Percentiles rank a stretch among this genome's conserved stretches.
phyloP scores from a whole-genome alignment of 2,113 vertebrate species.

The Eurystomus gularis region DNA sequence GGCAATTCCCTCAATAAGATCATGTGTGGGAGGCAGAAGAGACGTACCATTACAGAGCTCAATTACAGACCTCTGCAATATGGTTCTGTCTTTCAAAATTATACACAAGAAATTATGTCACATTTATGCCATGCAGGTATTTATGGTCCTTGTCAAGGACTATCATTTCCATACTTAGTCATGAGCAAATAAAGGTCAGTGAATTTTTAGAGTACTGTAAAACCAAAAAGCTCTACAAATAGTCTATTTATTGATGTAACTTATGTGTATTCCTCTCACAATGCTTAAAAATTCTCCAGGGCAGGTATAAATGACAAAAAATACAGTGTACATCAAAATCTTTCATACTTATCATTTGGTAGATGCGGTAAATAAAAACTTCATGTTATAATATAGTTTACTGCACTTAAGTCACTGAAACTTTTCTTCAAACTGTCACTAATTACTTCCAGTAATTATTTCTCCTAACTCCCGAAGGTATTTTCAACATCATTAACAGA shows the following conservation, averaged over 20 bases:
- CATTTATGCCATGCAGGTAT: neutral
- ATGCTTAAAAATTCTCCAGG: neutral
- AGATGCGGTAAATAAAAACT: neutral
- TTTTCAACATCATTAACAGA: neutral
- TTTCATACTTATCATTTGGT: neutral
- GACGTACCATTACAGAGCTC: neutral
- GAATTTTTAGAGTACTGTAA: neutral
- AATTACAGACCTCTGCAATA: neutral
- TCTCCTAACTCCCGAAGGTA: neutral
- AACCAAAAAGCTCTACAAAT: neutral
- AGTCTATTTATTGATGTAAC: neutral
- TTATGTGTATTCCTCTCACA: neutral
- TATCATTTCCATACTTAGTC: neutral
- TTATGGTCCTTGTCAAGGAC: neutral
- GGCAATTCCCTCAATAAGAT: neutral
- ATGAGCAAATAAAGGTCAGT: neutral
- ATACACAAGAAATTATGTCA: neutral
- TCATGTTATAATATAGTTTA: neutral
- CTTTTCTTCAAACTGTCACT: neutral
- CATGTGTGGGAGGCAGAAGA: neutral
- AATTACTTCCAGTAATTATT: neutral
- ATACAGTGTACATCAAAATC: fast-evolving
- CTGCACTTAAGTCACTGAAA: neutral
- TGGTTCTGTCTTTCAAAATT: neutral
- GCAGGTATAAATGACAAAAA: neutral